phyloP scores from a whole-genome alignment of 1,140 invertebrate genomes.

The Pogonus chalceus region DNA sequence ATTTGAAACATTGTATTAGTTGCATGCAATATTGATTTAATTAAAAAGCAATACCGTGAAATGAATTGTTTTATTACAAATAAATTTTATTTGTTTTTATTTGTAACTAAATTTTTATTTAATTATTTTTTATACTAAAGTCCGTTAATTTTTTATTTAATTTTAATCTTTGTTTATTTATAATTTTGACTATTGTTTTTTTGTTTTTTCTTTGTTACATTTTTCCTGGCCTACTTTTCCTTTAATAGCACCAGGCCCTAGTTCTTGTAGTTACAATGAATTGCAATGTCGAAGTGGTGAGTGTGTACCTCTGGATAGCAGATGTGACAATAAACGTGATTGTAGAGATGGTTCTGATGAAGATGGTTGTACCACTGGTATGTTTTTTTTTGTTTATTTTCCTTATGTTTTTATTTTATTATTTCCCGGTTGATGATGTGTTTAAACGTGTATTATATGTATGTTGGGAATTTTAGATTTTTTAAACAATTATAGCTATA shows the following conservation, averaged over 20 bases:
- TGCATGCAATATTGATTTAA: no score
- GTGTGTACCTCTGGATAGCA: constrained; percentile 33
- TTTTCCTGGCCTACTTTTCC: background rate
- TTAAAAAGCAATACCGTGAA: no score
- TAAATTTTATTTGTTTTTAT: no score
- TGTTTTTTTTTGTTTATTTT: constrained; percentile 21
- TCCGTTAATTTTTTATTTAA: constrained; percentile 1
- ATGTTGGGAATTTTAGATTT: no score
- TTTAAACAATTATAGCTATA: no score
- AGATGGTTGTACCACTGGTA: constrained; percentile 26
- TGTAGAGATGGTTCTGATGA: constrained; percentile 38
- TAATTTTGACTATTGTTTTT: background rate
- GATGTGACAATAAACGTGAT: constrained; percentile 29
- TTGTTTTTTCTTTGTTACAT: constrained; percentile 9
- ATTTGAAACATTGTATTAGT: no score
- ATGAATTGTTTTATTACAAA: no score
- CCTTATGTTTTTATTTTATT: constrained; percentile 15
- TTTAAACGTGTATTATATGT: no score
- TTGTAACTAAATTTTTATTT: constrained; percentile 15
- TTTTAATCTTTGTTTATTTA: constrained; percentile 15
- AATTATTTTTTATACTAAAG: background rate
- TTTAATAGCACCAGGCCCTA: background rate
- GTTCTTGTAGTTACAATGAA: constrained; percentile 16
- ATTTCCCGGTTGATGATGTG: background rate
- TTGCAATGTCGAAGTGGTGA: constrained; percentile 31